Conservation (phyloP, 2,888 invertebrate genomes). For the Tillus elongatus region DNA sequence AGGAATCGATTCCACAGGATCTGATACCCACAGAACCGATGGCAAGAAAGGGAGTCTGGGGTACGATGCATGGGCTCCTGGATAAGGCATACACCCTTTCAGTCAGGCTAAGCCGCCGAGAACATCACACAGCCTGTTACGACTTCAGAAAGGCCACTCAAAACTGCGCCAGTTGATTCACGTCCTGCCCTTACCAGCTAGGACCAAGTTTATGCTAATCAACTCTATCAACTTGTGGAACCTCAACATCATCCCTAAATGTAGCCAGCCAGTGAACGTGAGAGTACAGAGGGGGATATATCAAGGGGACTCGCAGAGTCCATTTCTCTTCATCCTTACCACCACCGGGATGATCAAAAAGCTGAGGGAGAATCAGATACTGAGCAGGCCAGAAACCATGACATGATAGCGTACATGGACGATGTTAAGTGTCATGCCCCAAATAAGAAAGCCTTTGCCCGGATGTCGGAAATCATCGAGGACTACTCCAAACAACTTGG, state of each 20-base stretch:
- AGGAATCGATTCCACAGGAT: too few species aligned
- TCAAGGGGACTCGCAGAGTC: too few species aligned
- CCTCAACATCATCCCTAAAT: too few species aligned
- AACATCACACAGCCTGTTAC: neutral
- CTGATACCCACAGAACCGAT: conserved; percentile 11
- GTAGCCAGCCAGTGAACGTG: too few species aligned
- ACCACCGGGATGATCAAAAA: too few species aligned
- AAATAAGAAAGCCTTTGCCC: neutral
- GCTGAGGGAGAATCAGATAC: neutral
- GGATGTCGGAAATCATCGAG: neutral
- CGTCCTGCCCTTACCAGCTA: neutral
- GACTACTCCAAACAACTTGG: neutral
- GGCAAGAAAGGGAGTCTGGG: neutral
- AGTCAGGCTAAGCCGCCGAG: conserved; percentile 7
- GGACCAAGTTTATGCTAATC: neutral
- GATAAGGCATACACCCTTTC: too few species aligned
- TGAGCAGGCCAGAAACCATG: neutral
- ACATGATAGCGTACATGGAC: conserved; percentile 1
- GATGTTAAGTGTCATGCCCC: conserved; percentile 3
- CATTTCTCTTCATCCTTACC: too few species aligned
- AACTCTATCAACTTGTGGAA: neutral
- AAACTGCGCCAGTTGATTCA: neutral
- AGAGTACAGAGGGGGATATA: too few species aligned
- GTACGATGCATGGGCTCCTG: neutral
- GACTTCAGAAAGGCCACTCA: conserved; percentile 1